Evolutionary conservation across 1,140 invertebrate genomes (phyloP).

Genomic region (Monomorium pharaonis): DNA sequence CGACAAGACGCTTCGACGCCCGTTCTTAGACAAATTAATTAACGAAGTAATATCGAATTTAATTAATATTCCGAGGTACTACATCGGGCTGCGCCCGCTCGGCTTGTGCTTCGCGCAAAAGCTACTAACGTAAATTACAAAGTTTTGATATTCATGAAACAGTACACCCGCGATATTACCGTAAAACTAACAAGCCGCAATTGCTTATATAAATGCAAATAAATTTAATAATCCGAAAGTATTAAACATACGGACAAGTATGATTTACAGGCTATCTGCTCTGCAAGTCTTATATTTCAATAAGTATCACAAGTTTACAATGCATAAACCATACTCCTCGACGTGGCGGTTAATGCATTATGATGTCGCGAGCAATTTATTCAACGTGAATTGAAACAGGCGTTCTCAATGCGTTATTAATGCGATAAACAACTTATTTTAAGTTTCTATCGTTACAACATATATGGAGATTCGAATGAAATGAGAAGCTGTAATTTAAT

Average conservation of each 20-base stretch:
- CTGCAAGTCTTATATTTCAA: constrained; percentile 21
- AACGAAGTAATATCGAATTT: constrained; percentile 61
- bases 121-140: constrained; percentile 58
- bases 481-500: not conserved
- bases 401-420: not conserved
- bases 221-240: constrained; percentile 59
- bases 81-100: constrained; percentile 28
- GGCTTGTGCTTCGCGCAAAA: constrained; percentile 29
- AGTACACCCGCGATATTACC: constrained; percentile 52
- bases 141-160: constrained; percentile 61
- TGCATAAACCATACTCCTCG: not conserved
- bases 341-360: not conserved
- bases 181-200: constrained; percentile 54
- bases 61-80: constrained; percentile 53
- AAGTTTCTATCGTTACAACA: not conserved
- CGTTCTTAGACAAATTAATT: constrained; percentile 57
- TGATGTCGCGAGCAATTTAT: not conserved
- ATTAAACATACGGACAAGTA: constrained; percentile 20
- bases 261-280: not conserved
- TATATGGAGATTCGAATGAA: too few relatives aligned
- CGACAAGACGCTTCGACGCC: constrained; percentile 41
- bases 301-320: constrained; percentile 27
- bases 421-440: not conserved
- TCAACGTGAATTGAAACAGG: not conserved
- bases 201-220: constrained; percentile 61